Percentiles rank a stretch among this genome's conserved stretches.
phyloP scores from a whole-genome alignment of 2,113 vertebrate species.

The Copsychus sechellarum region DNA sequence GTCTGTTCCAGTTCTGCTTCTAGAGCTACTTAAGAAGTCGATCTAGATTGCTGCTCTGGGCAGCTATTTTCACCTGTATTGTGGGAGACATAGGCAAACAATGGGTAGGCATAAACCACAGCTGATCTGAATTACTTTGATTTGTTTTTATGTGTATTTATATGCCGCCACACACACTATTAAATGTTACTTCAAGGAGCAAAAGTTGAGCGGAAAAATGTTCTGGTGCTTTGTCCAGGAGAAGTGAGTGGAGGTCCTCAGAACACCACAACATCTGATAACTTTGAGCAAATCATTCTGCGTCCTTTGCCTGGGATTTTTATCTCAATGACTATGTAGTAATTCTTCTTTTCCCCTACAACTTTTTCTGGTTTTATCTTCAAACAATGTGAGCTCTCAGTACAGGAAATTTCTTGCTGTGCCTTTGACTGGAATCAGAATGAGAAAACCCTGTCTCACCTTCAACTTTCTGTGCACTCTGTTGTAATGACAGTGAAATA shows the following conservation, averaged over 20 bases:
- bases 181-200: neutral
- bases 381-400: neutral
- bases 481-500: neutral
- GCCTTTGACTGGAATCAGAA: neutral
- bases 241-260: neutral
- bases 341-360: neutral
- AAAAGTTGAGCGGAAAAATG: neutral
- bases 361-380: neutral
- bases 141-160: neutral
- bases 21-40: neutral
- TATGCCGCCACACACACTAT: neutral
- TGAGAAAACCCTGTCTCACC: neutral
- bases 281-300: neutral
- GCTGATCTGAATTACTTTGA: neutral
- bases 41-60: neutral
- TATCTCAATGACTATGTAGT: neutral
- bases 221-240: fast-evolving
- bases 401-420: neutral
- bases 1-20: neutral
- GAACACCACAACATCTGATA: neutral
- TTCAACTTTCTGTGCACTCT: neutral
- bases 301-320: neutral
- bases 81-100: neutral
- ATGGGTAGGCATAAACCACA: neutral
- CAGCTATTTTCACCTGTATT: neutral